These are phyloP conservation scores for Lacerta viridis DNA, from an alignment of 2,797 vertebrate genomes.

Conservation along the genomic window DNA sequence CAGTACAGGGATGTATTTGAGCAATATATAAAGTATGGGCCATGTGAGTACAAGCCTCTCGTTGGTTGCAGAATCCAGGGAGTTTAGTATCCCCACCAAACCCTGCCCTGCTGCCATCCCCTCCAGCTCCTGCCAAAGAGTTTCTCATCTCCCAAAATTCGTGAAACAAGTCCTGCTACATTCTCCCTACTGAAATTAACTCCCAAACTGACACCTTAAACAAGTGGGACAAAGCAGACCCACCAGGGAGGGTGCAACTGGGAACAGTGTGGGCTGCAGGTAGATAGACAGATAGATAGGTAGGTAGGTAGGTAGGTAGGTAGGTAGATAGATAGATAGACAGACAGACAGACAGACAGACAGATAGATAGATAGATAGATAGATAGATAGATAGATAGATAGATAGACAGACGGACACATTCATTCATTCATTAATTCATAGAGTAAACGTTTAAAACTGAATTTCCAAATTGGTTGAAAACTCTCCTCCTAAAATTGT, in stretches of 20 bases:
- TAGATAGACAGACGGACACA: too few species aligned
- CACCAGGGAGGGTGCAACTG: too few species aligned
- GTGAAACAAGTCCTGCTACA: neutral
- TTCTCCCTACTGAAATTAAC: neutral
- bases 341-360: too few species aligned
- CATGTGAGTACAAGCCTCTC: conserved; percentile 50
- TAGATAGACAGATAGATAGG: too few species aligned
- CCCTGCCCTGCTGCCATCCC: neutral
- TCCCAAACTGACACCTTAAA: neutral
- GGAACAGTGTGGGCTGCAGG: neutral
- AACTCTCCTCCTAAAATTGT: neutral
- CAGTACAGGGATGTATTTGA: conserved; percentile 53
- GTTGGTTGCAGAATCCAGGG: neutral
- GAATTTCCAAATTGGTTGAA: neutral
- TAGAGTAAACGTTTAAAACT: too few species aligned
- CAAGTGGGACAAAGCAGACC: neutral
- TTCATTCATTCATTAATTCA: too few species aligned
- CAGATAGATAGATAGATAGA: too few species aligned
- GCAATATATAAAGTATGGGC: conserved; percentile 41
- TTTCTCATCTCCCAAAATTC: neutral
- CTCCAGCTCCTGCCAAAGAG: neutral
- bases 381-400: too few species aligned
- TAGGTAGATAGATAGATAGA: too few species aligned
- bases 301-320: too few species aligned
- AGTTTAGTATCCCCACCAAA: too few species aligned